A percentile compares a stretch with the other conserved stretches of the same genome.
phyloP scores from a whole-genome alignment of 1,140 invertebrate genomes.

The Capitella teleta region DNA sequence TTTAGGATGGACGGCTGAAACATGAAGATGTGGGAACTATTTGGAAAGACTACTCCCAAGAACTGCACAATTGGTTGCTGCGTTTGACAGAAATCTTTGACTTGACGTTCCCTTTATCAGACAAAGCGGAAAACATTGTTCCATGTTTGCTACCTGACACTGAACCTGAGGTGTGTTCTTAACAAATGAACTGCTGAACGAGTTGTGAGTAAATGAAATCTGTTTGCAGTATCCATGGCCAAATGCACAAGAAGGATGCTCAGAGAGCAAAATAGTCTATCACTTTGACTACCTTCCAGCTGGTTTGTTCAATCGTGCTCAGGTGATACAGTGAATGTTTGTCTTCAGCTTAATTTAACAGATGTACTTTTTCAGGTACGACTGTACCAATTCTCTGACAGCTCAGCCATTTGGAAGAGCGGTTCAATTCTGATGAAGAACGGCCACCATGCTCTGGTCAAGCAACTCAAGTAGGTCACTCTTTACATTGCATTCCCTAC shows the following conservation, averaged over 20 bases:
- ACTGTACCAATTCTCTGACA: slow-evolving; percentile 15
- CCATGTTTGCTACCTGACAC: slow-evolving; percentile 27
- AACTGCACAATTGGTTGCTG: slow-evolving; percentile 32
- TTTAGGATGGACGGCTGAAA: slow-evolving; percentile 23
- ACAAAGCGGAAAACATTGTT: slow-evolving; percentile 29
- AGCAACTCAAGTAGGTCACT: slow-evolving; percentile 6
- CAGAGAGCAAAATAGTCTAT: slow-evolving; percentile 33
- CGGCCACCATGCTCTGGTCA: slow-evolving; percentile 10
- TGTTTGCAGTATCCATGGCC: slow-evolving; percentile 21
- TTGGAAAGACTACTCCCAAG: slow-evolving; percentile 29
- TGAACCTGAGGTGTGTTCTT: slow-evolving; percentile 7
- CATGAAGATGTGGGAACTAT: slow-evolving; percentile 27
- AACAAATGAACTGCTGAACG: background rate
- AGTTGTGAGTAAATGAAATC: background rate
- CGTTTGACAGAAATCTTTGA: slow-evolving; percentile 39
- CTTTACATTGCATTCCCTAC: too few relatives aligned
- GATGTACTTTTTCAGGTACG: slow-evolving; percentile 7
- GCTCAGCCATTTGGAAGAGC: slow-evolving; percentile 15
- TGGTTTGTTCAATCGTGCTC: slow-evolving; percentile 38
- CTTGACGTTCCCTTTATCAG: slow-evolving; percentile 33
- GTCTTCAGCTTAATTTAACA: background rate
- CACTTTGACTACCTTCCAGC: slow-evolving; percentile 35
- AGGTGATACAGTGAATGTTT: slow-evolving; percentile 17
- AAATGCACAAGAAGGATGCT: slow-evolving; percentile 13
- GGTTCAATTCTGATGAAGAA: slow-evolving; percentile 16